A percentile compares a stretch with the other conserved stretches of the same genome.
Evolutionary conservation across 2,113 vertebrate species (phyloP).

Genomic region (Illadopsis cleaveri): DNA sequence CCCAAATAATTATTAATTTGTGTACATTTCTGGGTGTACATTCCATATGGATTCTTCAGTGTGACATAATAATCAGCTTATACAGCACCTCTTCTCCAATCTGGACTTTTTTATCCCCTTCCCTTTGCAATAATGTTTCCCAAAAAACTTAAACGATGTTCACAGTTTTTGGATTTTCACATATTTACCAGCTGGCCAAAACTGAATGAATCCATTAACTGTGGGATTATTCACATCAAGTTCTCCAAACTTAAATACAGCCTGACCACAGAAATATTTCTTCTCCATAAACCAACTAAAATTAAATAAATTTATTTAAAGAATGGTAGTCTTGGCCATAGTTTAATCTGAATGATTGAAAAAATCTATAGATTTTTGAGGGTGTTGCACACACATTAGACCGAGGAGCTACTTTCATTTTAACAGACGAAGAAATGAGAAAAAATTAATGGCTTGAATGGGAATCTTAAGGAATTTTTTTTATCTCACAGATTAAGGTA

Average conservation of each 20-base stretch:
- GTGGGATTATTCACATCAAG: not conserved
- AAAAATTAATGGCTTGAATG: not conserved
- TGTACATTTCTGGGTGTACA: fast-evolving
- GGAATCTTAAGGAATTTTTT: not conserved
- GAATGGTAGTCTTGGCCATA: not conserved
- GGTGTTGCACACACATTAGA: not conserved
- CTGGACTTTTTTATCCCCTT: not conserved
- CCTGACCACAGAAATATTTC: not conserved
- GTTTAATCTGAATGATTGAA: not conserved
- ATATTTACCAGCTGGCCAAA: not conserved
- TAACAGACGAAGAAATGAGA: not conserved
- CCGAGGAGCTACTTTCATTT: not conserved
- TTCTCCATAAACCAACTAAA: not conserved
- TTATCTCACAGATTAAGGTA: not conserved
- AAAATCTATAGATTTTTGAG: not conserved
- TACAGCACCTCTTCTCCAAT: not conserved
- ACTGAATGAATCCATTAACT: not conserved
- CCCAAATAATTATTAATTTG: not conserved
- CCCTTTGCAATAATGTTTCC: not conserved
- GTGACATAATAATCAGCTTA: not conserved
- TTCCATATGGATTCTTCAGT: not conserved
- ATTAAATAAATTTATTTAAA: not conserved
- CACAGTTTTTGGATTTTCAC: not conserved
- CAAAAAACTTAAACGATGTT: not conserved
- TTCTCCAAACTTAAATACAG: not conserved